Evolutionary conservation across 2,797 vertebrate species (phyloP), one percentile per base, ranked within the genome.

Genomic region (Enteromius afrohamiltoni): DNA sequence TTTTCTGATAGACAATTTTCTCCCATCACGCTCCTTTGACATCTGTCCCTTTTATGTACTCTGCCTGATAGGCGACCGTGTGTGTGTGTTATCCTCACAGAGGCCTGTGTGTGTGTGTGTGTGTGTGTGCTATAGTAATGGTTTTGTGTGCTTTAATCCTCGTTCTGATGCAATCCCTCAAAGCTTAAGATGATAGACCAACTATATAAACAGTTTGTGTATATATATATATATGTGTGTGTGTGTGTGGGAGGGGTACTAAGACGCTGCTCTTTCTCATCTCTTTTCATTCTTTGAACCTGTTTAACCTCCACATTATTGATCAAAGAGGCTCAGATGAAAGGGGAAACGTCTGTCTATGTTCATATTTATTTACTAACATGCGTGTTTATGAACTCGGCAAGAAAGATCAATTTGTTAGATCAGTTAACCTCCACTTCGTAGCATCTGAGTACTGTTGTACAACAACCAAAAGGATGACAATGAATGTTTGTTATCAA

Each of bases 101-200:
- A 65, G 16, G 14, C 76, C 55, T 76, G 21, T 69, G 42, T 80
- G 68, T 55, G 9, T 62, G 58, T 75, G 53, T 71, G 77, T 71
- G 79, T 65, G 77, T 71, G 60, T 77, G 71, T 68, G 68, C 77
- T 29, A 77, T 76, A 80, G 77, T 60, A 67, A 76, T n/a, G 67
- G 73, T 40, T 83, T 74, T 80, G 65, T 71, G 77, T 64, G 80
- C 71, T 82, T 83, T 87, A 87, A 87, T 85, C 81, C 73, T 74
- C 21, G 65, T 83, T 86, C 76, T 85, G 80, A 82, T 79, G 82
- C 45, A 73, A 62, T 88, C 62, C 75, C 76, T 83, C 47, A 47
- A 77, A 62, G 71, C 49, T 53, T 67, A 76, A 37, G 53, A 79
- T 67, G 51, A 75, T 71, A 76, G 51, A 76, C 16, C 64, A 37